Percentiles rank a stretch among this genome's conserved stretches.
Conservation (phyloP, 2,797 vertebrate genomes). For the Dermochelys coriacea region DNA sequence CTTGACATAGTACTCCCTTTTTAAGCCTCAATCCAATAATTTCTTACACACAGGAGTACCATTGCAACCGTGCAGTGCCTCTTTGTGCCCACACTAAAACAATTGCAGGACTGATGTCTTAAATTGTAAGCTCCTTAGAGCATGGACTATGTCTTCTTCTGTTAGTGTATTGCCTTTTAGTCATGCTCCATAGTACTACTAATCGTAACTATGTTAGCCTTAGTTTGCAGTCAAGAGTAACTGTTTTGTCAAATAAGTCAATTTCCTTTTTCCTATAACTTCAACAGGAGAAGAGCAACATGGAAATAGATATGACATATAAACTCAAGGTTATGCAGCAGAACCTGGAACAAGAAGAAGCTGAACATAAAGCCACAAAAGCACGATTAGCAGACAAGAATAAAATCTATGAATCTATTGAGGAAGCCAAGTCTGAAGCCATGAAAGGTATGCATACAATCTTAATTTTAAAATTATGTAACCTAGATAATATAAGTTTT, state of each 20-base stretch:
- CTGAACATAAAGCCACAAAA: slow-evolving; percentile 94
- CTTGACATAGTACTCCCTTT: background rate
- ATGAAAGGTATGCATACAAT: slow-evolving; percentile 89
- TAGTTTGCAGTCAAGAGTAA: background rate
- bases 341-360: slow-evolving; percentile 95
- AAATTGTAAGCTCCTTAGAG: background rate
- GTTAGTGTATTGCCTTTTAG: background rate
- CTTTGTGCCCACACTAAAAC: background rate
- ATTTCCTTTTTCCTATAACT: background rate
- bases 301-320: slow-evolving; percentile 98
- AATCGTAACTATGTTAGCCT: background rate
- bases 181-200: background rate
- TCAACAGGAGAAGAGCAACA: slow-evolving; percentile 95
- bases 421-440: slow-evolving; percentile 97
- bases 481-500: background rate
- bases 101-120: background rate
- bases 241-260: background rate
- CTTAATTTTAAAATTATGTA: background rate
- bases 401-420: slow-evolving; percentile 97
- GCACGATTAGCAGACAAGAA: slow-evolving; percentile 95
- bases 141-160: background rate
- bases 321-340: slow-evolving; percentile 98
- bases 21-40: background rate
- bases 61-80: background rate
- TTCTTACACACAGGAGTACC: background rate